These are phyloP conservation scores for Melanaphis sacchari DNA, from an alignment of 1,140 invertebrate species.

Conservation along the genomic window DNA sequence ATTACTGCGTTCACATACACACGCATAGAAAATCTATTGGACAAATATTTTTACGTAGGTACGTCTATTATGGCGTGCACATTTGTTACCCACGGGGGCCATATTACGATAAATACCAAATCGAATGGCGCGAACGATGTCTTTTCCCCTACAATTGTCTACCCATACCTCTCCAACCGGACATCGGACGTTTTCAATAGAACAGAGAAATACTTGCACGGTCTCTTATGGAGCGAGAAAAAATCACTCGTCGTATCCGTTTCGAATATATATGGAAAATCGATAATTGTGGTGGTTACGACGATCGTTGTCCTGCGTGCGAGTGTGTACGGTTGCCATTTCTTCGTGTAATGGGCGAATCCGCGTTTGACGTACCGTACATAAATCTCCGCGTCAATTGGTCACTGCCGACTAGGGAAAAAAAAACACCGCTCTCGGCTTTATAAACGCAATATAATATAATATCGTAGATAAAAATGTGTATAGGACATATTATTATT, in stretches of 20 bases:
- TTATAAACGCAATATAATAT: neutral
- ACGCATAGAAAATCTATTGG: neutral
- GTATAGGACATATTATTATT: neutral
- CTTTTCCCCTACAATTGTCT: constrained; percentile 3
- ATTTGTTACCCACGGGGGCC: constrained; percentile 24
- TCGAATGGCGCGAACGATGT: constrained; percentile 44
- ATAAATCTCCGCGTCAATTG: constrained; percentile 9
- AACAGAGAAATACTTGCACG: neutral
- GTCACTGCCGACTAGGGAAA: neutral
- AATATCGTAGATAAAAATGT: neutral
- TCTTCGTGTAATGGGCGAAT: constrained; percentile 47
- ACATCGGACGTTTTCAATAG: constrained; percentile 22
- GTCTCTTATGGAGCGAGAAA: neutral
- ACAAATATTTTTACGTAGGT: constrained; percentile 33
- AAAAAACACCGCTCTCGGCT: constrained; percentile 7
- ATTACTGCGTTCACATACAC: constrained; percentile 7
- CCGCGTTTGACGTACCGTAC: constrained; percentile 34
- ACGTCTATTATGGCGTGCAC: constrained; percentile 21
- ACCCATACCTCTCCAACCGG: too few relatives aligned
- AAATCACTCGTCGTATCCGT: neutral
- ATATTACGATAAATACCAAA: constrained; percentile 53
- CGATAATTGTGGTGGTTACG: constrained; percentile 32
- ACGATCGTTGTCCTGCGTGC: neutral
- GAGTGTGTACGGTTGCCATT: constrained; percentile 35
- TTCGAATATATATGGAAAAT: constrained; percentile 42